Percentiles rank a stretch among this genome's conserved stretches.
Evolutionary conservation across 2,113 vertebrate genomes (phyloP).

Genomic region (Noctilio leporinus): DNA sequence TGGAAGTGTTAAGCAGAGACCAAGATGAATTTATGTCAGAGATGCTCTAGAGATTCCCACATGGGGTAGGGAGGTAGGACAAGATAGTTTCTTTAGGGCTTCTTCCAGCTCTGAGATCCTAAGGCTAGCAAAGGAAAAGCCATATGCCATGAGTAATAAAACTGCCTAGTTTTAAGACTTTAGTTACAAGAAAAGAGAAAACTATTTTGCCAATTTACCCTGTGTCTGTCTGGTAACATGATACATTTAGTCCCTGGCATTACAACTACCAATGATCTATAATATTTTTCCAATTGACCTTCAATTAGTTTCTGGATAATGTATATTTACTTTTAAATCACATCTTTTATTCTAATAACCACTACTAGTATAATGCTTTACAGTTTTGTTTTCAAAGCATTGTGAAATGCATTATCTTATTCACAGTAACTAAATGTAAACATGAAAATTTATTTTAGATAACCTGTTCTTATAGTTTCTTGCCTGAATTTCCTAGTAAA

Average conservation of each 20-base stretch:
- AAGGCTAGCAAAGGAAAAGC: slow-evolving; percentile 17
- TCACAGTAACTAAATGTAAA: not conserved
- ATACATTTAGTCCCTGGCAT: not conserved
- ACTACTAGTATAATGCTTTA: not conserved
- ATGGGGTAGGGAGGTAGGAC: not conserved
- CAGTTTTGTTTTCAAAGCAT: not conserved
- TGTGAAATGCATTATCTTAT: not conserved
- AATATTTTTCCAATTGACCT: not conserved
- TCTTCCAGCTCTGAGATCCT: not conserved
- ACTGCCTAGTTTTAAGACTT: not conserved
- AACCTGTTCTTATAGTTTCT: not conserved
- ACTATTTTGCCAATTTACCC: not conserved
- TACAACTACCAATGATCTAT: not conserved
- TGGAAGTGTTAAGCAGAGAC: not conserved
- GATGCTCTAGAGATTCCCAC: not conserved
- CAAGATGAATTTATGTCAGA: not conserved
- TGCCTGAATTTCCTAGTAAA: not conserved
- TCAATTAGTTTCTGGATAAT: not conserved
- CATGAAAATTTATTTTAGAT: slow-evolving; percentile 19
- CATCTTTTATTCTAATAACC: slow-evolving; percentile 4
- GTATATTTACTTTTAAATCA: not conserved
- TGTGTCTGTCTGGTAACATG: not conserved
- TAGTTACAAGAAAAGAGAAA: slow-evolving; percentile 31
- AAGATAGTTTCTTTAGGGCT: not conserved
- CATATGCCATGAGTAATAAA: not conserved